A percentile compares a stretch with the other conserved stretches of the same genome.
Evolutionary conservation across 2,797 vertebrate genomes (phyloP).

Genomic region (Pangasius djambal): DNA sequence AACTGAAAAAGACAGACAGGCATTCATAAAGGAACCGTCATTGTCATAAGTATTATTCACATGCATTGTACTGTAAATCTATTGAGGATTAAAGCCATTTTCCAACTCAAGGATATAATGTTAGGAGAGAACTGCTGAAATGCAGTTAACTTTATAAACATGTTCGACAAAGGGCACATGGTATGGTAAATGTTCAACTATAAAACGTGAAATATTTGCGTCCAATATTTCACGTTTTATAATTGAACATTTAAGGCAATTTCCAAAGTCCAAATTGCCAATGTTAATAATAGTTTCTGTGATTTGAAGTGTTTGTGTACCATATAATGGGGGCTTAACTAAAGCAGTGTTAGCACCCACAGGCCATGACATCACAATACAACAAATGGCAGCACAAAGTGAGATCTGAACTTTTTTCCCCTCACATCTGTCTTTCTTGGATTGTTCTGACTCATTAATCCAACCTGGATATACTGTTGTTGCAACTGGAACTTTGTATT

Average conservation of each 20-base stretch:
- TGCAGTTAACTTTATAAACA: background rate
- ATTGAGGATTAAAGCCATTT: slow-evolving; percentile 3
- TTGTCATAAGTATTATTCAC: slow-evolving; percentile 39
- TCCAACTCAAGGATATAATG: slow-evolving; percentile 18
- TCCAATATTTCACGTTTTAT: background rate
- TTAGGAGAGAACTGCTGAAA: background rate
- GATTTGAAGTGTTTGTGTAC: background rate
- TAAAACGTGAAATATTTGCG: background rate
- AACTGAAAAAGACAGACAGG: slow-evolving; percentile 38
- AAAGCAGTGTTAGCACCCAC: background rate
- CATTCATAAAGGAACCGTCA: slow-evolving; percentile 35
- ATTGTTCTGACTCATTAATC: background rate
- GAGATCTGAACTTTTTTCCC: background rate
- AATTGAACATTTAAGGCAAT: background rate
- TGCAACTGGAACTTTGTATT: background rate
- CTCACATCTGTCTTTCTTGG: background rate
- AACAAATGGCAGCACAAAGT: background rate
- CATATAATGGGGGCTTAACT: background rate
- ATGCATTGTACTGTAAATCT: slow-evolving; percentile 40
- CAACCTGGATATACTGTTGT: background rate
- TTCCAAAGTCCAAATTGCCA: background rate
- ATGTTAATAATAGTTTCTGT: background rate
- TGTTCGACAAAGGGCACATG: slow-evolving; percentile 9
- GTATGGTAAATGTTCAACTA: too few relatives aligned
- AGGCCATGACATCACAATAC: background rate